These are phyloP conservation scores for Spodoptera exigua DNA, from an alignment of 2,888 invertebrate species.

Conservation along the genomic window DNA sequence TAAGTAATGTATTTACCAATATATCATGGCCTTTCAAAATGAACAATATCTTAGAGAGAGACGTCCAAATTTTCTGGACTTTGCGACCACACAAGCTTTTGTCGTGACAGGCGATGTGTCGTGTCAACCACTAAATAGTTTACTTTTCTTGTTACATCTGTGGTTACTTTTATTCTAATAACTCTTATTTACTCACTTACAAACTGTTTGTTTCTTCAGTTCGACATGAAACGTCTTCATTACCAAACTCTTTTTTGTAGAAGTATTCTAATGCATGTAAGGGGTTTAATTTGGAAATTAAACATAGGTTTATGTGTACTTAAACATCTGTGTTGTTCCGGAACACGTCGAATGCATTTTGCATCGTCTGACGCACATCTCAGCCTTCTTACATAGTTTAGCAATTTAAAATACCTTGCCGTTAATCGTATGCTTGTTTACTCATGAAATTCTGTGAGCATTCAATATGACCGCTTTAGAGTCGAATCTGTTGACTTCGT, in stretches of 20 bases:
- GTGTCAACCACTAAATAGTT: constrained; percentile 61
- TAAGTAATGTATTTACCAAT: constrained; percentile 57
- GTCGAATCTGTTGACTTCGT: constrained; percentile 16
- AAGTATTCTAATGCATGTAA: not conserved
- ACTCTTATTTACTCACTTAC: constrained; percentile 17
- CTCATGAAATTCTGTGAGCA: constrained; percentile 24
- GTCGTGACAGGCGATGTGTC: constrained; percentile 68
- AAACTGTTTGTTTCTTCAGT: not conserved
- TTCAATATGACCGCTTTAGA: constrained; percentile 12
- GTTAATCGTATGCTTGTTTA: constrained; percentile 17
- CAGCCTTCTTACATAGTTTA: constrained; percentile 28
- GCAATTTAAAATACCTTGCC: constrained; percentile 37
- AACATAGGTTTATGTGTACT: not conserved
- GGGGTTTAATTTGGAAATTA: not conserved
- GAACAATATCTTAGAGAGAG: constrained; percentile 39
- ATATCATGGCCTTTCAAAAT: constrained; percentile 48
- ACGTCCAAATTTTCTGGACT: constrained; percentile 60
- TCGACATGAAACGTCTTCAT: not conserved
- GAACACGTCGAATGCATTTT: constrained; percentile 20
- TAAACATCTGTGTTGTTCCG: not conserved
- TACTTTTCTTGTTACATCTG: constrained; percentile 39
- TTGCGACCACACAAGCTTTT: constrained; percentile 73
- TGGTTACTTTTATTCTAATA: constrained; percentile 32
- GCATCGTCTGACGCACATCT: constrained; percentile 21
- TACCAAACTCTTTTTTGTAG: not conserved